A percentile compares a stretch with the other conserved stretches of the same genome.
These are phyloP conservation scores for Strigamia transsilvanica DNA, from an alignment of 2,888 invertebrate genomes.

Conservation along the genomic window DNA sequence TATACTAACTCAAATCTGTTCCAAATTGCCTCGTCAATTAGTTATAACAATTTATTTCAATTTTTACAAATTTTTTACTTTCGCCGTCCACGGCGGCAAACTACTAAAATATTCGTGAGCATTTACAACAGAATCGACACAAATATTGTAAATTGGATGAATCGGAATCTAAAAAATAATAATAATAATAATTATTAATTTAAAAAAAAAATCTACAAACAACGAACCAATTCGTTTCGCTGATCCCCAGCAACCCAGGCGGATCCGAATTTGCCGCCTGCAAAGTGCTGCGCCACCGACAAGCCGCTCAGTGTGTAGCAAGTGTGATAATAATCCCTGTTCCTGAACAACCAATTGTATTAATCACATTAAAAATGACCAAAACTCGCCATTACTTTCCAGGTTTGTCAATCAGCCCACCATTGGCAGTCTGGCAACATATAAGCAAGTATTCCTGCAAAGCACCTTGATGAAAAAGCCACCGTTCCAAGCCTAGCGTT, in stretches of 20 bases:
- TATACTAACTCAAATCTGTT: no score
- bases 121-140: slow-evolving; percentile 71
- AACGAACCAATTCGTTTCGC: slow-evolving; percentile 74
- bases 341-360: slow-evolving; percentile 67
- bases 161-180: slow-evolving; percentile 70
- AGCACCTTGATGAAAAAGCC: slow-evolving; percentile 84
- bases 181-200: slow-evolving; percentile 51
- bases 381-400: slow-evolving; percentile 74
- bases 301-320: slow-evolving; percentile 96
- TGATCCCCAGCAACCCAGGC: slow-evolving; percentile 71
- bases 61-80: no score
- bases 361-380: not conserved
- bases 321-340: slow-evolving; percentile 93
- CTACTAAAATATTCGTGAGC: slow-evolving; percentile 62
- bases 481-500: slow-evolving; percentile 64
- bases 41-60: not conserved
- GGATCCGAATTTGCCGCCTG: slow-evolving; percentile 62
- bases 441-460: slow-evolving; percentile 94
- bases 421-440: slow-evolving; percentile 86
- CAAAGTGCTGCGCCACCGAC: slow-evolving; percentile 86
- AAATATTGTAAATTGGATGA: slow-evolving; percentile 85
- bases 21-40: no score
- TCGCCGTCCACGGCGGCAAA: not conserved
- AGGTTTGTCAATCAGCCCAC: slow-evolving; percentile 96
- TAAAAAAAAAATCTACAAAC: not conserved